Percentiles rank a stretch among this genome's conserved stretches.
Evolutionary conservation across 2,113 vertebrate genomes (phyloP).

Genomic region (Melanerpes formicivorus): DNA sequence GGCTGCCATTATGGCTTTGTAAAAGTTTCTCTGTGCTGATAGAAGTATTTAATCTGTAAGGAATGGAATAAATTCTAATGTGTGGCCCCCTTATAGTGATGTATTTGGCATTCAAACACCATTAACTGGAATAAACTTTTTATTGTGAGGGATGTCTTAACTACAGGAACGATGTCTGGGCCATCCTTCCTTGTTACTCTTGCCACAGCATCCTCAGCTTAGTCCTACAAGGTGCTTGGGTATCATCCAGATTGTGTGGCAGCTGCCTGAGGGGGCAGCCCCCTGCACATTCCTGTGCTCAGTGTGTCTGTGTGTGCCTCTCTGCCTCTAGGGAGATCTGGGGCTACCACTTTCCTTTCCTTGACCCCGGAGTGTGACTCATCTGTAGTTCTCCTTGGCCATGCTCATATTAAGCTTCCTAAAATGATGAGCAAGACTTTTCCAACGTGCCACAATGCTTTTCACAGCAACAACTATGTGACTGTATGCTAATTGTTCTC

Average conservation of each 20-base stretch:
- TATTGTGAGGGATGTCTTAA: neutral
- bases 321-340: neutral
- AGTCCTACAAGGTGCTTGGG: neutral
- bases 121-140: neutral
- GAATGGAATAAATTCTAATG: neutral
- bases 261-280: neutral
- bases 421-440: slow-evolving; percentile 27
- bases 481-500: slow-evolving; percentile 49
- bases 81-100: neutral
- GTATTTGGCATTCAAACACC: neutral
- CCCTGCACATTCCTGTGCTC: neutral
- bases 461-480: neutral
- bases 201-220: neutral
- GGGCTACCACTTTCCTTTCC: neutral
- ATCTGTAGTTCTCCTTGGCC: slow-evolving; percentile 39
- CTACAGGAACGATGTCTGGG: neutral
- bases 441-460: neutral
- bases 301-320: rapidly evolving
- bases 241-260: neutral
- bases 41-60: neutral
- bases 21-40: neutral
- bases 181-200: neutral
- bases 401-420: neutral
- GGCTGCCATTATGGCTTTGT: neutral
- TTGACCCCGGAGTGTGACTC: neutral